Evolutionary conservation across 23 tunicate species (phyloP).

Genomic region (Halocynthia roretzi): DNA sequence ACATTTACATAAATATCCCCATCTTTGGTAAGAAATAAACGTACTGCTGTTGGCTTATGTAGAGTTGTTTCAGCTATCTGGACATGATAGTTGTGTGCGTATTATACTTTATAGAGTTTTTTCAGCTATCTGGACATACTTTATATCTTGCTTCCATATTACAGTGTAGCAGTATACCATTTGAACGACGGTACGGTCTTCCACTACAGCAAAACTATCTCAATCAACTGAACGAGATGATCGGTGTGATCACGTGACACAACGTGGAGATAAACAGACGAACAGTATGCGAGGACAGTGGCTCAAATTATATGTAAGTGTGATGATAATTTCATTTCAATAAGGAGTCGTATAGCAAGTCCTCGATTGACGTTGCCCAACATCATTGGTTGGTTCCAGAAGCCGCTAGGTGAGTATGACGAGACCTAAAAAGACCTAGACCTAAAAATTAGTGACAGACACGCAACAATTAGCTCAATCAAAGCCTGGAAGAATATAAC

Average conservation of each 20-base stretch:
- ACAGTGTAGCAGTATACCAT: slow-evolving; percentile 55
- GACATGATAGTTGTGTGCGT: background rate
- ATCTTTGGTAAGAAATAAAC: too few species aligned
- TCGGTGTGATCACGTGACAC: slow-evolving; percentile 79
- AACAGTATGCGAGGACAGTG: background rate
- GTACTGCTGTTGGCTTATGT: too few species aligned
- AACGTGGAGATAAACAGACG: slow-evolving; percentile 48
- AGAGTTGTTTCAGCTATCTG: background rate
- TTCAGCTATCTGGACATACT: background rate
- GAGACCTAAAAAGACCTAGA: too few species aligned
- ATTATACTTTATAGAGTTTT: background rate
- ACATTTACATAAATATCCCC: too few species aligned
- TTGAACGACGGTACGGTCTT: slow-evolving; percentile 56
- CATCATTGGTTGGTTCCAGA: background rate
- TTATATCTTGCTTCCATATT: background rate
- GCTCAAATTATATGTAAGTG: slow-evolving; percentile 12
- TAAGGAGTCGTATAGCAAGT: background rate
- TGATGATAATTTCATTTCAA: background rate
- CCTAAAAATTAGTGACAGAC: too few species aligned
- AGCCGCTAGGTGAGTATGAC: too few species aligned
- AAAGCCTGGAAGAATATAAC: too few species aligned
- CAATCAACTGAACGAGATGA: slow-evolving; percentile 58
- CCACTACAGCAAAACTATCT: slow-evolving; percentile 72
- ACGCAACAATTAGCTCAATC: too few species aligned
- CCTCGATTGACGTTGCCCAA: background rate